phyloP scores from a whole-genome alignment of 2,888 invertebrate species.

The Notodonta dromedarius region DNA sequence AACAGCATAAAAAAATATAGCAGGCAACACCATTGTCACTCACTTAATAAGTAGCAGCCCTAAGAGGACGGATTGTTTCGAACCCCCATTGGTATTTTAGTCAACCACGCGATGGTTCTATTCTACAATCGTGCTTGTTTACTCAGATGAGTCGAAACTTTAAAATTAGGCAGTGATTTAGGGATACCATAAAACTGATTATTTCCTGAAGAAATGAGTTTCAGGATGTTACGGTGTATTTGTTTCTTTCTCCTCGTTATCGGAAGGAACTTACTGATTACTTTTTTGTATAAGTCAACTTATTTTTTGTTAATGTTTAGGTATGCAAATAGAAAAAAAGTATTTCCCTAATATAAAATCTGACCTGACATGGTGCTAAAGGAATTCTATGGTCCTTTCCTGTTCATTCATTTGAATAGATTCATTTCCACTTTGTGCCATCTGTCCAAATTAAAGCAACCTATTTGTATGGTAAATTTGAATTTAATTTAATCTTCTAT shows the following conservation, averaged over 20 bases:
- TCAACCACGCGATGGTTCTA: conserved; percentile 42
- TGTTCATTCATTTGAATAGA: conserved; percentile 37
- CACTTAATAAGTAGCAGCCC: conserved; percentile 2
- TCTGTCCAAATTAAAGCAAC: conserved; percentile 31
- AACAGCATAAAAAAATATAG: no score
- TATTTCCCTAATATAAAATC: background rate
- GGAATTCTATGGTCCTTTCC: conserved; percentile 32
- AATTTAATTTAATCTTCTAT: conserved; percentile 29
- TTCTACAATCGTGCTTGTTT: conserved; percentile 63
- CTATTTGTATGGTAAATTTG: conserved; percentile 19
- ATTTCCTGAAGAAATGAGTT: conserved; percentile 7
- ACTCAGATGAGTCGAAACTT: conserved; percentile 76
- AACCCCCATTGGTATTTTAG: conserved; percentile 74
- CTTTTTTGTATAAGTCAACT: no score
- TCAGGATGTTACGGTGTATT: background rate
- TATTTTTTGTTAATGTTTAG: no score
- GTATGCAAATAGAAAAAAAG: conserved; percentile 14
- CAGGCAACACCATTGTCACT: no score
- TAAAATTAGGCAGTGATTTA: conserved; percentile 71
- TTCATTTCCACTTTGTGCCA: conserved; percentile 31
- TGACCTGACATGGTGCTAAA: conserved; percentile 15
- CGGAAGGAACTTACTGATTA: no score
- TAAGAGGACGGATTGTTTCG: conserved; percentile 52
- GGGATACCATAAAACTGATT: conserved; percentile 27
- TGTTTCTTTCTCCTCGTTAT: no score